Base-by-base conservation (phyloP, 2,797 vertebrate genomes). In the Anableps anableps region DNA sequence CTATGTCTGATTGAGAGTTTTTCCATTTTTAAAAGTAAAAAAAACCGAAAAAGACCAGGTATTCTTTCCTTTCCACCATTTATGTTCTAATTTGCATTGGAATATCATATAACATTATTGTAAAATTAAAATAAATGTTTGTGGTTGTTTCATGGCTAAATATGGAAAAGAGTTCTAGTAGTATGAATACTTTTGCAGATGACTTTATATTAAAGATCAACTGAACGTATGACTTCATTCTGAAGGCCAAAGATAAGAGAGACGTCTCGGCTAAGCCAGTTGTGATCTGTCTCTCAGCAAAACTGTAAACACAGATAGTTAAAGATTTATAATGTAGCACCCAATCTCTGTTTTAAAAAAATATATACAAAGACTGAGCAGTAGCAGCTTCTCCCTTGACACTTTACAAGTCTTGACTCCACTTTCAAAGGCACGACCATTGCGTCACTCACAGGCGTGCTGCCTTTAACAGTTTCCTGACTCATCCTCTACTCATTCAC, bases 211-310 rank as follows among this genome's bases (percentile, higher is more conserved):
- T 36, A 79, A 92, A 90, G 89, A 91, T 90, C 83, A 86, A 82
- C 79, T 50, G 16, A 72, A 92, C 83, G 88, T 86, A 85, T 87
- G 88, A 91, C 85, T 88, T 91, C 85, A 88, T 85, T 78, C 26
- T 29, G 71, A 80, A 89, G 85, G 85, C 81, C 45, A 75, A 79
- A 79, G 84, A 82, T 82, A 82, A 85, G 82, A 83, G 43, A 60
- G 41, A 87, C 83, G 74, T 77, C 38, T 83, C 74, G 81, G 73
- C 48, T 53, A 87, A 91, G 83, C 74, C 83, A 68, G 58, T 29
- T 70, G 60, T 72, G 58, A 91, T 86, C 70, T 29, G 23, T 78
- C 55, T 72, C 81, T 31, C 5, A 79, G 21, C 72, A 13, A 72
- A 79, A 76, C 62, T 26, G 50, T 13, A 29, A 66, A 73, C 45